Conservation (phyloP, 2,113 vertebrate species). For the Syrmaticus mikado region DNA sequence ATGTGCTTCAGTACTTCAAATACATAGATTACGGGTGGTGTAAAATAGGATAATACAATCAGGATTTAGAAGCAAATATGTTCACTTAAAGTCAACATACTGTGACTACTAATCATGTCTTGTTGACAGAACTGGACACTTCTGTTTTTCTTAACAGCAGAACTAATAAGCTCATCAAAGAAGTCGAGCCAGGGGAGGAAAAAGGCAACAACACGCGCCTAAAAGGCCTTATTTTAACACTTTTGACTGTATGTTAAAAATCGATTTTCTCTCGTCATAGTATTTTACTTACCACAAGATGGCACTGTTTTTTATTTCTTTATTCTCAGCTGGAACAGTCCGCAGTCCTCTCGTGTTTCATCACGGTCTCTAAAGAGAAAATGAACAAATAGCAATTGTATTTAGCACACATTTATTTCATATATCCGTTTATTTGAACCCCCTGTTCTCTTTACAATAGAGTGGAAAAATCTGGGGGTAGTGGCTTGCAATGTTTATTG, state of each 20-base stretch:
- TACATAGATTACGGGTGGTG: neutral
- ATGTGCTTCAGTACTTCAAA: neutral
- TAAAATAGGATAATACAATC: neutral
- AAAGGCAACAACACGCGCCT: neutral
- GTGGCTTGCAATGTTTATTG: neutral
- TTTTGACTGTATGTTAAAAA: neutral
- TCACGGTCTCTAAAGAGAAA: neutral
- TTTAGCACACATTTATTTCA: neutral
- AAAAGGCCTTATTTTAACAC: neutral
- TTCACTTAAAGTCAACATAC: neutral
- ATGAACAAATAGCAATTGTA: neutral
- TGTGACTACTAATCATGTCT: neutral
- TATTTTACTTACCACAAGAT: conserved; percentile 51
- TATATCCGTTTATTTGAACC: neutral
- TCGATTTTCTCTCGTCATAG: neutral
- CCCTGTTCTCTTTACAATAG: neutral
- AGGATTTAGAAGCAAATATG: neutral
- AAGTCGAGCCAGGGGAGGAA: neutral
- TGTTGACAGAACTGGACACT: neutral
- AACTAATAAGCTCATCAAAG: neutral
- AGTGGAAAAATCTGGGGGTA: rapidly evolving
- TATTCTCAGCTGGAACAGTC: neutral
- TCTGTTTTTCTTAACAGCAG: neutral
- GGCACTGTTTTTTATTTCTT: conserved; percentile 64
- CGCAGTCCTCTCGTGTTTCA: neutral